Percentiles rank a stretch among this genome's conserved stretches.
Evolutionary conservation across 23 tunicate species (phyloP).

Genomic region (Botrylloides violaceus): DNA sequence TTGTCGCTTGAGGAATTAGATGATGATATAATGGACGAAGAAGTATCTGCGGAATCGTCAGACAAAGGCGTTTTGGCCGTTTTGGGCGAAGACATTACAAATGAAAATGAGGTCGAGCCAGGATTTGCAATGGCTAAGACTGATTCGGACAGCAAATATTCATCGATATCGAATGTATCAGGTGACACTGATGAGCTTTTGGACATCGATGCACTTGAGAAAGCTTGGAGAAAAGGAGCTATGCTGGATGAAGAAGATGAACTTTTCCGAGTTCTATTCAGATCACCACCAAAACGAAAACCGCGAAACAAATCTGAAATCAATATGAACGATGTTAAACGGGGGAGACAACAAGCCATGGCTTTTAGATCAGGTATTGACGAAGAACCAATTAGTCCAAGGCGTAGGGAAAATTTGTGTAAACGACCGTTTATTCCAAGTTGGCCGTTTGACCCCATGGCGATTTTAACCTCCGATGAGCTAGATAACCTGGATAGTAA

Average conservation of each 20-base stretch:
- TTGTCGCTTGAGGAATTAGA: conserved; percentile 13
- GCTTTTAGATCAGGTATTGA: conserved; percentile 13
- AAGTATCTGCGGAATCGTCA: neutral
- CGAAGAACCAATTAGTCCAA: conserved; percentile 31
- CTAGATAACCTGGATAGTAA: conserved; percentile 59
- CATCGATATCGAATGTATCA: conserved; percentile 52
- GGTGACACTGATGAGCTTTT: conserved; percentile 74
- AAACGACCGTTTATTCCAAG: conserved; percentile 54
- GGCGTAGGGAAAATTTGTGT: conserved; percentile 25
- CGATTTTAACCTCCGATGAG: conserved; percentile 25
- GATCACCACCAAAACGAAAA: conserved; percentile 32
- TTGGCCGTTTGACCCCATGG: conserved; percentile 80
- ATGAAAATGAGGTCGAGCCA: neutral
- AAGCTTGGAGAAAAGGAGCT: conserved; percentile 41
- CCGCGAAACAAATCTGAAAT: conserved; percentile 19
- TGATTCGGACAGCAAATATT: conserved; percentile 7
- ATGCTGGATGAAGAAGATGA: conserved; percentile 24
- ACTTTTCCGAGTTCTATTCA: conserved; percentile 39
- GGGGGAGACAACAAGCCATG: conserved; percentile 9
- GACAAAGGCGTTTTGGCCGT: neutral
- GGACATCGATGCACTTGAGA: conserved; percentile 53
- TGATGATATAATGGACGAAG: conserved; percentile 16
- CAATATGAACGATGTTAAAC: neutral
- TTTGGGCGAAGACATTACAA: conserved; percentile 27
- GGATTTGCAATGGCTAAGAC: no score